Conservation (phyloP, 2,113 vertebrate genomes). For the Bubo bubo region DNA sequence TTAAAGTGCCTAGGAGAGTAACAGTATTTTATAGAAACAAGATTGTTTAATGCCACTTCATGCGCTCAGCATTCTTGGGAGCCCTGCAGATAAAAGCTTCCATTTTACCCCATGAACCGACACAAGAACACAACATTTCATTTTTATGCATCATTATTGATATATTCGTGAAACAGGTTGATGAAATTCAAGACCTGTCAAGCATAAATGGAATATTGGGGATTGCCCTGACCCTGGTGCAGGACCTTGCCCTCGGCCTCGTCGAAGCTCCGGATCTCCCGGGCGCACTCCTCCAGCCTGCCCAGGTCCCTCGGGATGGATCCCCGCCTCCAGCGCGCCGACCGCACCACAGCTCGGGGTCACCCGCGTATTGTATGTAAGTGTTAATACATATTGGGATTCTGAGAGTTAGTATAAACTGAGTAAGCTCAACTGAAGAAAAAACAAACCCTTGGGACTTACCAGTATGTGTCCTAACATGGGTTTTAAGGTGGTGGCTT, state of each 20-base stretch:
- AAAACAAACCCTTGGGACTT: conserved; percentile 14
- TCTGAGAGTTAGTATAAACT: background rate
- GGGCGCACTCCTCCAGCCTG: background rate
- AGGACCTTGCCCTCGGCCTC: background rate
- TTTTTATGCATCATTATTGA: background rate
- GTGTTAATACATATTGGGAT: background rate
- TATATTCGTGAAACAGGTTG: accelerated
- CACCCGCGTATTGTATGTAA: background rate
- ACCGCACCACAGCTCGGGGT: background rate
- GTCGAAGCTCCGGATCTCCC: background rate
- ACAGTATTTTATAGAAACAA: background rate
- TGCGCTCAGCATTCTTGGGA: background rate
- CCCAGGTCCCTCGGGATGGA: background rate
- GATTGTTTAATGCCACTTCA: background rate
- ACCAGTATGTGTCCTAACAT: conserved; percentile 98
- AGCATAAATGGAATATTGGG: background rate
- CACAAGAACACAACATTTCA: background rate
- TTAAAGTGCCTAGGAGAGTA: background rate
- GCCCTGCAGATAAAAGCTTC: background rate
- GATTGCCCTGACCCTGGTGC: background rate
- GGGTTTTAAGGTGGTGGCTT: conserved; percentile 98
- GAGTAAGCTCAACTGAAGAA: background rate
- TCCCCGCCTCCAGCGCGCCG: background rate
- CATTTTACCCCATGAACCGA: background rate
- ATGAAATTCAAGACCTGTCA: background rate